A percentile compares a stretch with the other conserved stretches of the same genome.
Evolutionary conservation across 2,113 vertebrate genomes (phyloP).

Genomic region (Osmerus mordax): DNA sequence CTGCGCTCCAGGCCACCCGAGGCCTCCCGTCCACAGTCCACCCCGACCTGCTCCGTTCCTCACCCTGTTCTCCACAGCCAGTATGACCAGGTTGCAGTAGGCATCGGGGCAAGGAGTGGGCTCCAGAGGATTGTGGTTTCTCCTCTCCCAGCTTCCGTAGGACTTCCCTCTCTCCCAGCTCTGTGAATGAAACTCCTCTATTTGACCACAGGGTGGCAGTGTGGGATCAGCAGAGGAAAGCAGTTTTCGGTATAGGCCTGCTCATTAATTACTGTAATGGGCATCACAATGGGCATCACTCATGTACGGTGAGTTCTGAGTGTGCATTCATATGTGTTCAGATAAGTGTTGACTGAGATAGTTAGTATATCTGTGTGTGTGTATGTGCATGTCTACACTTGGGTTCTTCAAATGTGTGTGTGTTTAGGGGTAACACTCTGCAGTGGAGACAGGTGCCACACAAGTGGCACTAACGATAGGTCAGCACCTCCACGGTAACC

Average conservation of each 20-base stretch:
- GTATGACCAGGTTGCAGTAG: slow-evolving; percentile 93
- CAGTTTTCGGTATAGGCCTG: not conserved
- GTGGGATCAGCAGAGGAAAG: not conserved
- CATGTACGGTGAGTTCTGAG: no score
- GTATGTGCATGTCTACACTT: not conserved
- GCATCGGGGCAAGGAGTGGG: slow-evolving; percentile 83
- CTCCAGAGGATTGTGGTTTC: slow-evolving; percentile 87
- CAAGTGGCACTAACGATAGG: slow-evolving; percentile 30
- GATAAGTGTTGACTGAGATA: no score
- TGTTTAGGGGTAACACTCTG: slow-evolving; percentile 14
- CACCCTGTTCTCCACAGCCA: slow-evolving; percentile 89
- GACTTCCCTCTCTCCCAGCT: slow-evolving; percentile 84
- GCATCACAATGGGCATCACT: no score
- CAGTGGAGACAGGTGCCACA: slow-evolving; percentile 5
- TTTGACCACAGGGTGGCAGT: slow-evolving; percentile 55
- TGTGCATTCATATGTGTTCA: no score
- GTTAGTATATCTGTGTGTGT: no score
- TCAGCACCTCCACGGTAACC: slow-evolving; percentile 1
- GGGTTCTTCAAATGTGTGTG: not conserved
- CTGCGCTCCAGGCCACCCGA: no score
- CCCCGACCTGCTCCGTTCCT: not conserved
- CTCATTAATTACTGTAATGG: no score
- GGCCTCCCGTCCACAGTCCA: no score
- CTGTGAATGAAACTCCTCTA: slow-evolving; percentile 23
- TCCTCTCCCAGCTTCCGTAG: slow-evolving; percentile 88